phyloP scores from a whole-genome alignment of 2,113 vertebrate species.

The Gorsachius goisagi region DNA sequence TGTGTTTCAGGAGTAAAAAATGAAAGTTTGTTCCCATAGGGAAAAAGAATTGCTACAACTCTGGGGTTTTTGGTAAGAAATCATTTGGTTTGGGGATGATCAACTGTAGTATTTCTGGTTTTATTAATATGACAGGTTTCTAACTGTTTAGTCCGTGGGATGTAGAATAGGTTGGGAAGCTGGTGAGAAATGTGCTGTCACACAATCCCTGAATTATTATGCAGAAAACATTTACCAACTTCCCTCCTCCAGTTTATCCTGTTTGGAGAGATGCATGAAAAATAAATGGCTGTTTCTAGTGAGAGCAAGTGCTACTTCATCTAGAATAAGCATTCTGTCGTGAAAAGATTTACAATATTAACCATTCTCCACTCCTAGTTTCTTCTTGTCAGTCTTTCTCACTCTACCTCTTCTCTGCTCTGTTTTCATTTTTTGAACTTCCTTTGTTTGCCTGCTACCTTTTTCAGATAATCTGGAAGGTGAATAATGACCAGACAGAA shows the following conservation, averaged over 20 bases:
- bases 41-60: neutral
- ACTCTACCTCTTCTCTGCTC: neutral
- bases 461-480: neutral
- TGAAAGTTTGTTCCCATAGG: neutral
- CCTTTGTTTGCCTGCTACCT: neutral
- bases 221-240: conserved; percentile 17
- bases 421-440: neutral
- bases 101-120: neutral
- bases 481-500: conserved; percentile 2
- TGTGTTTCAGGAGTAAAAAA: neutral
- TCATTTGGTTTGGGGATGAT: neutral
- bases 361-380: neutral
- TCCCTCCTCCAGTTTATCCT: conserved; percentile 7
- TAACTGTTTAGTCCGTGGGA: neutral
- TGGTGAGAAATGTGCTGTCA: neutral
- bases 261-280: neutral
- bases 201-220: neutral
- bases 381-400: neutral
- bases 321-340: conserved; percentile 11
- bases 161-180: neutral
- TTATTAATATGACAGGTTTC: neutral
- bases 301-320: neutral
- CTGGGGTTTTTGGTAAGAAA: neutral
- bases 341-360: neutral
- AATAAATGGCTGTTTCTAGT: conserved; percentile 20